A percentile compares a stretch with the other conserved stretches of the same genome.
These are phyloP conservation scores for Drosophila gaucha DNA, from an alignment of 2,888 invertebrate genomes.

Conservation along the genomic window DNA sequence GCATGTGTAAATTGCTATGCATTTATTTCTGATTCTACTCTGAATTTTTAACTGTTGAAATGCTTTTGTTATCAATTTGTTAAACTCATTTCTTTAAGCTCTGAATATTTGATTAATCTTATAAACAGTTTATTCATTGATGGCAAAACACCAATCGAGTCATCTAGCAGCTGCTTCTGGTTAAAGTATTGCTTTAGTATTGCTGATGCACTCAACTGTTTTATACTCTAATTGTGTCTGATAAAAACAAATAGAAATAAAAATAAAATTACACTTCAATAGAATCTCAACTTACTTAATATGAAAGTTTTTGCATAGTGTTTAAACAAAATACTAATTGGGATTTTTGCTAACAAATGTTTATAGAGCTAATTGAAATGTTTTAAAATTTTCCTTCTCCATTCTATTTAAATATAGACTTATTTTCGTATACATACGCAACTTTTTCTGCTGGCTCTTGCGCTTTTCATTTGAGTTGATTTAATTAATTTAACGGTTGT, in stretches of 20 bases:
- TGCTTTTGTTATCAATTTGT: too few relatives aligned
- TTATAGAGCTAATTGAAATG: conserved; percentile 33
- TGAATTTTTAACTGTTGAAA: too few relatives aligned
- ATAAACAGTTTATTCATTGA: too few relatives aligned
- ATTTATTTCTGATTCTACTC: too few relatives aligned
- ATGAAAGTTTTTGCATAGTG: background rate
- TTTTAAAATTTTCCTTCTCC: conserved; percentile 2
- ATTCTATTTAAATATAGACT: conserved; percentile 27
- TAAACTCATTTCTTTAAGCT: too few relatives aligned
- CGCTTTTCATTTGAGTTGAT: conserved; percentile 35
- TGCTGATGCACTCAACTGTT: background rate
- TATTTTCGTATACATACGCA: background rate
- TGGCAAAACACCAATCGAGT: background rate
- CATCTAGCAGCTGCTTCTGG: too few relatives aligned
- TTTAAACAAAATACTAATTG: conserved; percentile 1
- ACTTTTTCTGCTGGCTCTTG: conserved; percentile 21
- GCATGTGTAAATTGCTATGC: too few relatives aligned
- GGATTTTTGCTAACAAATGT: conserved; percentile 16
- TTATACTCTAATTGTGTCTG: background rate
- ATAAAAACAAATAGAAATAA: background rate
- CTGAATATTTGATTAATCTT: too few relatives aligned
- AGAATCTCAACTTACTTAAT: background rate
- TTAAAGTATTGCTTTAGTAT: too few relatives aligned
- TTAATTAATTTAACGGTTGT: conserved; percentile 60
- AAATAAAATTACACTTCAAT: background rate